Base-by-base conservation (phyloP, 2,888 invertebrate genomes). In the Spisula subtruncata region DNA sequence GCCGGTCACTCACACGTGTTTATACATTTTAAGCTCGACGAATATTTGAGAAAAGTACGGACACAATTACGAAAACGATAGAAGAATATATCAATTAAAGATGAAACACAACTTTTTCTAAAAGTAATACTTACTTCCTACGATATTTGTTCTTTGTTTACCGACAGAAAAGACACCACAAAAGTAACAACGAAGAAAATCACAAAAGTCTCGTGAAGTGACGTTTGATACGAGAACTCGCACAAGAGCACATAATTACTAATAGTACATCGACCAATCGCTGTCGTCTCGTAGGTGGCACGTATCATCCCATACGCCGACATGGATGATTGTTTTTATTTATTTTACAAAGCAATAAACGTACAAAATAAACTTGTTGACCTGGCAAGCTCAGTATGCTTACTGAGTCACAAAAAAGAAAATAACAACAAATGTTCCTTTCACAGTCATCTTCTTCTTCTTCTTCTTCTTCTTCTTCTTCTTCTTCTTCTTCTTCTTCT, bases 91-190 rank as follows among this genome's bases (percentile, higher is more conserved):
- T 16, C 32, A 75, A 75, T 32, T 32, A 32, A 75, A 32, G 29
- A 75, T 35, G 60, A 35, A 32, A 6, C 32, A 16, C 25, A 32
- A 25, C n/a, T 6, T 32, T 35, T 79, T 32, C 8, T 35, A 35
- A 29, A 84, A 87, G 83, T 32, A 54, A 46, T 35, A 88, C 89
- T 87, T 83, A 89, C 90, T 89, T 91, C 71, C 87, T 87, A 80
- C n/a, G 71, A 80, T 85, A 84, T 87, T 88, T 89, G 86, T 84
- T 91, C 87, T 87, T 86, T 89, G 88, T 89, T 91, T 89, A 85
- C 90, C 89, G 87, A 87, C 90, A 84, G 87, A 86, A 87, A 88
- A 89, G 86, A 91, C 90, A 81, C 85, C 87, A 87, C 81, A 83
- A 84, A 81, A 81, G 56, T 75, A 84, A 88, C 86, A 83, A 86